These are phyloP conservation scores for Jacana jacana DNA, from an alignment of 2,113 vertebrate genomes.

Conservation along the genomic window DNA sequence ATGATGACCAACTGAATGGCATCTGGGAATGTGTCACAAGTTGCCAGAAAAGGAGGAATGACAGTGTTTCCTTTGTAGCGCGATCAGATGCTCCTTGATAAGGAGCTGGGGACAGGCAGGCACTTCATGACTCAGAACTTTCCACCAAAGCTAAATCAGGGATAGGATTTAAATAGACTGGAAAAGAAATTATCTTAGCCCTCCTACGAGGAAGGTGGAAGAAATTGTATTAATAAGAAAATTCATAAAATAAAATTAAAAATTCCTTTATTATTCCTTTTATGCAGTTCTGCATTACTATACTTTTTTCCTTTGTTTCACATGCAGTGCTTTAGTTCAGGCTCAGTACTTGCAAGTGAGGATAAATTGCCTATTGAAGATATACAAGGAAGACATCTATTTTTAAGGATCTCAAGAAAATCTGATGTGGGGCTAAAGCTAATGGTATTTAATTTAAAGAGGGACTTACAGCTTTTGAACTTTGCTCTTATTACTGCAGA, in stretches of 20 bases:
- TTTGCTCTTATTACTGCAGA: conserved; percentile 18
- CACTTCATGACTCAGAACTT: not conserved
- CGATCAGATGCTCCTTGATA: not conserved
- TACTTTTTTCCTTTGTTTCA: not conserved
- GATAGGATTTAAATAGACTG: not conserved
- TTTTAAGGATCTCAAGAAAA: conserved; percentile 15
- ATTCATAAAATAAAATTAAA: not conserved
- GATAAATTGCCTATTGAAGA: not conserved
- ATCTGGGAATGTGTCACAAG: not conserved
- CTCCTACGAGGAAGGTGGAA: not conserved
- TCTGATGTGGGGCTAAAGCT: not conserved
- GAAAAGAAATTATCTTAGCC: not conserved
- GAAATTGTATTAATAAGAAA: not conserved
- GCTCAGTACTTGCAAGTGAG: not conserved
- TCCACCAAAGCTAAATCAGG: not conserved
- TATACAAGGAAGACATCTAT: not conserved
- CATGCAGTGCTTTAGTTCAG: not conserved
- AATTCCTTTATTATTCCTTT: not conserved
- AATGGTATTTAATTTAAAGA: conserved; percentile 22
- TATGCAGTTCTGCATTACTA: not conserved
- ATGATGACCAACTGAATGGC: not conserved
- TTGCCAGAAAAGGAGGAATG: not conserved
- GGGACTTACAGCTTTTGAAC: conserved; percentile 7
- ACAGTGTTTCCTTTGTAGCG: not conserved
- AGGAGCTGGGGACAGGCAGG: not conserved